A percentile compares a stretch with the other conserved stretches of the same genome.
Evolutionary conservation across 2,113 vertebrate species (phyloP).

Genomic region (Serranochromis macrocephalus): DNA sequence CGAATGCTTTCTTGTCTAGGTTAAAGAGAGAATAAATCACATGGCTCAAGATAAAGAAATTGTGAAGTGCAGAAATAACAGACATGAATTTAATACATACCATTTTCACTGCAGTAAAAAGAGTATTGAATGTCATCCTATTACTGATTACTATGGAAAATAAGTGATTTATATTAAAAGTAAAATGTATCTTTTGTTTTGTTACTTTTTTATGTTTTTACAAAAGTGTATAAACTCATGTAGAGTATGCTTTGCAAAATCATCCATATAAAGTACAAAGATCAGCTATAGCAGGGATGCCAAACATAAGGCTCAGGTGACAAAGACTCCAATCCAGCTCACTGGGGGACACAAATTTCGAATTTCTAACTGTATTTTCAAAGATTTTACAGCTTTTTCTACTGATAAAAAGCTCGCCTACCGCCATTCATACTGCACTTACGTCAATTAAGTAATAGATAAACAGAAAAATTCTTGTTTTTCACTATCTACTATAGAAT

Average conservation of each 20-base stretch:
- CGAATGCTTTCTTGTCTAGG: background rate
- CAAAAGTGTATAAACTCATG: background rate
- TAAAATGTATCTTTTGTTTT: background rate
- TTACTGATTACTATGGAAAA: background rate
- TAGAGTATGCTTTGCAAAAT: background rate
- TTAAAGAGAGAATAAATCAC: background rate
- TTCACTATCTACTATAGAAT: background rate
- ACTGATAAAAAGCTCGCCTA: background rate
- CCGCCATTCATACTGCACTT: rapidly evolving
- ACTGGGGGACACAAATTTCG: background rate
- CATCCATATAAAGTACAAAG: background rate
- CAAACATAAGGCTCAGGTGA: background rate
- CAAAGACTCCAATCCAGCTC: background rate
- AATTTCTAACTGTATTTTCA: background rate
- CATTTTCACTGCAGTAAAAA: background rate
- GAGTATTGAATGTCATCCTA: background rate
- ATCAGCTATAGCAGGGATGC: background rate
- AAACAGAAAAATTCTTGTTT: background rate
- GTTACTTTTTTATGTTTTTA: background rate
- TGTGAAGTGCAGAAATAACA: background rate
- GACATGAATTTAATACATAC: background rate
- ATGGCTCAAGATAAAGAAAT: background rate
- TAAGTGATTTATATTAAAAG: background rate
- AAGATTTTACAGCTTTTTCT: background rate
- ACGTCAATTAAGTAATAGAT: background rate